These are phyloP conservation scores for Fratercula arctica DNA, from an alignment of 2,797 vertebrate species.

Conservation along the genomic window DNA sequence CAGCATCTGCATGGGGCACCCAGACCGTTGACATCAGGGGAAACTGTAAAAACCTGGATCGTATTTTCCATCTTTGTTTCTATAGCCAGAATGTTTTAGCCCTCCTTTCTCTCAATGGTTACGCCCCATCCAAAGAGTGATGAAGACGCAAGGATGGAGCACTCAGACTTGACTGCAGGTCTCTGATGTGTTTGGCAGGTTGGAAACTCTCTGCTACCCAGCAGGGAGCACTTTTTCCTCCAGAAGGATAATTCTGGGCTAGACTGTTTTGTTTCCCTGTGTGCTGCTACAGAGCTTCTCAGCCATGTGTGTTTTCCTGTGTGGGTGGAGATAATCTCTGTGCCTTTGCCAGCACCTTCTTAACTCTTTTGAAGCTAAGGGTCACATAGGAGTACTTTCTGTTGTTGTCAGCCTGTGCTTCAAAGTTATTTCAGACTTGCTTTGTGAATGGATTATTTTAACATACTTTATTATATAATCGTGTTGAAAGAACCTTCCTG, in stretches of 20 bases:
- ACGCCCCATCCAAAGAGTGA: background rate
- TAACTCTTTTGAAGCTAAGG: constrained; percentile 60
- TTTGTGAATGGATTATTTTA: constrained; percentile 57
- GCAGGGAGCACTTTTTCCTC: background rate
- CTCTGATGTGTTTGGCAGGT: background rate
- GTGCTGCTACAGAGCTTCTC: background rate
- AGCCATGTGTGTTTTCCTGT: constrained; percentile 14
- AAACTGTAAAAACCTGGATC: background rate
- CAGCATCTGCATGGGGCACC: background rate
- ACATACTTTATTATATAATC: constrained; percentile 14
- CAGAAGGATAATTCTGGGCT: background rate
- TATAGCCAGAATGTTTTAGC: background rate
- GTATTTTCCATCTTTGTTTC: background rate
- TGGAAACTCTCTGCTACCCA: background rate
- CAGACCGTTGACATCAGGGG: background rate
- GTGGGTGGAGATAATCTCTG: constrained; percentile 64
- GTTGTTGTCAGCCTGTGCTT: constrained; percentile 31
- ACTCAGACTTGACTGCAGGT: background rate
- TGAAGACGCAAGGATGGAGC: background rate
- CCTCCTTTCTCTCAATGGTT: background rate
- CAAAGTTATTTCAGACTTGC: constrained; percentile 48
- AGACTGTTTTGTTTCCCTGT: constrained; percentile 19
- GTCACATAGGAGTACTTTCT: background rate
- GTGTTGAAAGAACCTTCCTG: constrained; percentile 40
- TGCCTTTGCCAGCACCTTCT: constrained; percentile 45